These are phyloP conservation scores for Dasysyrphus albostriatus DNA, from an alignment of 2,888 invertebrate species.

Conservation along the genomic window DNA sequence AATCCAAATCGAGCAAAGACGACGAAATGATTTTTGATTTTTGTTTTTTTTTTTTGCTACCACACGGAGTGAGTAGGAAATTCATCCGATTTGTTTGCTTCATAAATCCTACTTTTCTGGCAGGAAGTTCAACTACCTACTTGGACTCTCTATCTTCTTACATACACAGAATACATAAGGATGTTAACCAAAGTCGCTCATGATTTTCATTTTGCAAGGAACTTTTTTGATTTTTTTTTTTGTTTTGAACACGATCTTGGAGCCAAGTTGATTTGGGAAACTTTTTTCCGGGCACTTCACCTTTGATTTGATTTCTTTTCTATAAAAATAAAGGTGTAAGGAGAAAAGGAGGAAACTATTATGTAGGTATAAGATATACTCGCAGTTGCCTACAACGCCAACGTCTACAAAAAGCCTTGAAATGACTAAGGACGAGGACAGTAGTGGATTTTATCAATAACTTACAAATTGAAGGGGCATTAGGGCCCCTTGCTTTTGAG, in stretches of 20 bases:
- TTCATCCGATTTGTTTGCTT: slow-evolving; percentile 73
- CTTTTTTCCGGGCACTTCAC: slow-evolving; percentile 70
- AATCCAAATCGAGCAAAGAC: slow-evolving; percentile 45
- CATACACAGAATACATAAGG: not conserved
- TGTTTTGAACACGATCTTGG: slow-evolving; percentile 44
- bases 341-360: not conserved
- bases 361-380: not conserved
- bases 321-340: slow-evolving; percentile 2
- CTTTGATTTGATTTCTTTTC: slow-evolving; percentile 69
- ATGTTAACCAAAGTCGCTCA: slow-evolving; percentile 25
- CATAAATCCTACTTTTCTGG: slow-evolving; percentile 71
- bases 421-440: slow-evolving; percentile 28
- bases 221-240: slow-evolving; percentile 1
- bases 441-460: not conserved
- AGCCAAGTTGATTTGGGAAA: slow-evolving; percentile 68
- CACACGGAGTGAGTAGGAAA: slow-evolving; percentile 41
- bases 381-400: not conserved
- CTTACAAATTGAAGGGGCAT: not conserved
- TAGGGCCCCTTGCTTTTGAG: not conserved
- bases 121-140: slow-evolving; percentile 65
- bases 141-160: slow-evolving; percentile 14
- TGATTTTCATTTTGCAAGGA: slow-evolving; percentile 46
- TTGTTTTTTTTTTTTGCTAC: not conserved
- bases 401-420: slow-evolving; percentile 8
- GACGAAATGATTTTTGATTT: slow-evolving; percentile 59